Percentiles rank a stretch among this genome's conserved stretches.
These are phyloP conservation scores for Scyliorhinus canicula DNA, from an alignment of 2,797 vertebrate species.

Conservation along the genomic window DNA sequence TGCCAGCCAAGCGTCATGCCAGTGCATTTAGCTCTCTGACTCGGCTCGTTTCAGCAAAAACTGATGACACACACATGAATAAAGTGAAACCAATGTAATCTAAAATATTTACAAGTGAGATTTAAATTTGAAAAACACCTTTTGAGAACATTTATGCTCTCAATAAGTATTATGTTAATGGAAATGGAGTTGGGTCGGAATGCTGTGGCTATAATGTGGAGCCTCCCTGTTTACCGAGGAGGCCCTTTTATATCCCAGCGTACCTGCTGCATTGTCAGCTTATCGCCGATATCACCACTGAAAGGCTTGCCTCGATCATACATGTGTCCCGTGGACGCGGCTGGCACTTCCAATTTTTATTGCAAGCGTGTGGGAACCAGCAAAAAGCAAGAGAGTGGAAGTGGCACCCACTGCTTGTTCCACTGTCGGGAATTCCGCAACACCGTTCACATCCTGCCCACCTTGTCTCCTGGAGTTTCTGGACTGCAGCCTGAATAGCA, in stretches of 20 bases:
- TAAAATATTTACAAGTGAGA: background rate
- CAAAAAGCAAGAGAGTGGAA: background rate
- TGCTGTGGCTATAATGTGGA: too few species aligned
- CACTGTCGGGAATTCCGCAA: background rate
- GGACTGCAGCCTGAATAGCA: background rate
- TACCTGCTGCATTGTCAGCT: background rate
- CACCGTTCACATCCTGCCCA: background rate
- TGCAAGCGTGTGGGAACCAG: background rate
- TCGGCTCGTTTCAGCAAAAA: background rate
- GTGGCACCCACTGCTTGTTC: background rate
- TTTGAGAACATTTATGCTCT: too few species aligned
- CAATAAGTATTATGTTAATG: too few species aligned
- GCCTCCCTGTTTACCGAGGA: background rate
- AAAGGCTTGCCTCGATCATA: background rate
- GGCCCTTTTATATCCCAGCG: background rate
- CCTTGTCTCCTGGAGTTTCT: background rate
- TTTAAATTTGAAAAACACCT: background rate
- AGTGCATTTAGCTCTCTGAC: background rate
- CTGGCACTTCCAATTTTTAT: background rate
- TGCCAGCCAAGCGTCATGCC: background rate
- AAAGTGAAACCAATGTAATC: background rate
- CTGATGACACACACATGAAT: background rate
- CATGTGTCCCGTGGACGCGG: background rate
- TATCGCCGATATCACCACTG: background rate
- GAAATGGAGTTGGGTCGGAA: too few species aligned